Evolutionary conservation across 2,797 vertebrate genomes (phyloP), one percentile per base, ranked within the genome.

Genomic region (Sardinella longiceps): DNA sequence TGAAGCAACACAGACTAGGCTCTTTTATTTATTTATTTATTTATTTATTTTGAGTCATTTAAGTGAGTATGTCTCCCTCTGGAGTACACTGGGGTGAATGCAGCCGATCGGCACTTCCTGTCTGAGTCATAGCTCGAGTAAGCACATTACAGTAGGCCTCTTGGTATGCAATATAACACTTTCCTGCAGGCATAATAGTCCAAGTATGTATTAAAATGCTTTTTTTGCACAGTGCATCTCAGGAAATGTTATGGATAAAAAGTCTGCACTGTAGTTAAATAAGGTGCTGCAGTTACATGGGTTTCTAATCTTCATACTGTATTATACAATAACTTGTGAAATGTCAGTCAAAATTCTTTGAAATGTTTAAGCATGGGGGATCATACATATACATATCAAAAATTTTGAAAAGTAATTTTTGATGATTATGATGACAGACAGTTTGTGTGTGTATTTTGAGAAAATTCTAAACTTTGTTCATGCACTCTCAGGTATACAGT

Each of bases 91-190:
- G 82, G 50, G 63, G 58, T 74, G 77, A 50, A 74, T 50, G 33
- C 50, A 86, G 30, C 84, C 89, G 91, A 86, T 84, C 82, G 51
- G 81, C 82, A 85, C 91, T 93, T 94, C 93, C 93, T 94, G 91
- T 90, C 51, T 90, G 84, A 93, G 83, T 77, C 70, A 77, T 56
- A 23, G 3, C 15, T 39, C 66, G 43, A 37, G 37, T 77, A n/a
- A 20, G 25, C 70, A 70, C 15, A 77, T 60, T 60, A 60, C 56
- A 60, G 37, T 77, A 77, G 33, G 39, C 37, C 18, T 39, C 18
- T 74, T 70, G 37, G 70, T 23, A 77, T 77, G 70, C 70, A 77
- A 39, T 77, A n/a, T 37, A 39, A 10, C 7, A 77, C 20, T 37
- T 43, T 37, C 15, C 70, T 77, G 46, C 28, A 43, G 70, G 33